A percentile compares a stretch with the other conserved stretches of the same genome.
Conservation (phyloP, 92 coral and sea anemone species). For the Palythoa grandiflora region DNA sequence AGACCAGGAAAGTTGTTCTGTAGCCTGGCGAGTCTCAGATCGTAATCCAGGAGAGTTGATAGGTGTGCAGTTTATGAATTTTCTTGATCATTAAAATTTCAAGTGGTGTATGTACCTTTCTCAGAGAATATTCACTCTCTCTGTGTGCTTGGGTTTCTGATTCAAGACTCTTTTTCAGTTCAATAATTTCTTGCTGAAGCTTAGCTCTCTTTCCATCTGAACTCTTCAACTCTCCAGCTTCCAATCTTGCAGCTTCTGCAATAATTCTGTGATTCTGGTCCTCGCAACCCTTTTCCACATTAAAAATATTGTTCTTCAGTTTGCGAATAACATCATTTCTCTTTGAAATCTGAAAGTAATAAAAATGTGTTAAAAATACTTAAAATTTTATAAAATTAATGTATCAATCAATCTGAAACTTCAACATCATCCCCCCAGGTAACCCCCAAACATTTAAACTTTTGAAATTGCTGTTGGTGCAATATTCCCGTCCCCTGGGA, state of each 20-base stretch:
- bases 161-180: constrained; percentile 85
- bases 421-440: too few relatives aligned
- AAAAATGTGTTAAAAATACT: background rate
- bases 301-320: constrained; percentile 87
- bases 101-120: constrained; percentile 70
- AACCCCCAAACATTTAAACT: too few relatives aligned
- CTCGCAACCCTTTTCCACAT: constrained; percentile 79
- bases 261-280: constrained; percentile 86
- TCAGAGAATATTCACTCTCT: constrained; percentile 88
- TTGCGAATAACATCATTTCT: constrained; percentile 94
- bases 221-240: constrained; percentile 87
- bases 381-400: too few relatives aligned
- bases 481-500: background rate
- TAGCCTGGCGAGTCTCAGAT: too few relatives aligned
- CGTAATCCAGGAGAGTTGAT: too few relatives aligned
- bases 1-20: too few relatives aligned
- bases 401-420: too few relatives aligned
- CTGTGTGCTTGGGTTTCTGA: constrained; percentile 80
- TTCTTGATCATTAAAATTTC: too few relatives aligned
- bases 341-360: constrained; percentile 77
- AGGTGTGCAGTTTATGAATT: too few relatives aligned
- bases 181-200: constrained; percentile 87
- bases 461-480: background rate
- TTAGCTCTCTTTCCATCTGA: constrained; percentile 92
- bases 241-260: constrained; percentile 91